Evolutionary conservation across 2,113 vertebrate species (phyloP).

Genomic region (Anoplopoma fimbria): DNA sequence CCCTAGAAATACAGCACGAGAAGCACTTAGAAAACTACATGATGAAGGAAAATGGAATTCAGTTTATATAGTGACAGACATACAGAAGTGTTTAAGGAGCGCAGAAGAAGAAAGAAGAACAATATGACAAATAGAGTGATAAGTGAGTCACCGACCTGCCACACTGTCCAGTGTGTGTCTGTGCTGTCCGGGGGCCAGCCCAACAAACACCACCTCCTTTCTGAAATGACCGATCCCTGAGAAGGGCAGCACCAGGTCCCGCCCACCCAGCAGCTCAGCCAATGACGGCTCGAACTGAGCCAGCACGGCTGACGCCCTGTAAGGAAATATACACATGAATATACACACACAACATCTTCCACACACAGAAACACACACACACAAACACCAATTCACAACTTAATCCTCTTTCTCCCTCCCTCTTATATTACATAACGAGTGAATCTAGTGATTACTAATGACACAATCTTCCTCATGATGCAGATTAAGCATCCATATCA

Average conservation of each 20-base stretch:
- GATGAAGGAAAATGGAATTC: constrained; percentile 5
- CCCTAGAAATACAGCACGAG: not conserved
- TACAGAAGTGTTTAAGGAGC: not conserved
- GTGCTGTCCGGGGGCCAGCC: constrained; percentile 86
- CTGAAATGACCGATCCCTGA: constrained; percentile 89
- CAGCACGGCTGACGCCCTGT: constrained; percentile 87
- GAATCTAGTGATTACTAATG: constrained; percentile 69
- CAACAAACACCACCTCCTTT: constrained; percentile 93
- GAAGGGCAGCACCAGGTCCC: constrained; percentile 88
- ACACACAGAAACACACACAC: constrained; percentile 24
- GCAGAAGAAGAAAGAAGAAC: not conserved
- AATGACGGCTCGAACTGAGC: constrained; percentile 84
- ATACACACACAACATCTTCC: constrained; percentile 24
- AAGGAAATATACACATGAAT: constrained; percentile 42
- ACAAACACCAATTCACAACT: constrained; percentile 37
- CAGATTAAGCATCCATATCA: constrained; percentile 57
- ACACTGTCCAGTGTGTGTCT: constrained; percentile 81
- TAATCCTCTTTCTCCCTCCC: constrained; percentile 63
- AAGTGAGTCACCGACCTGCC: constrained; percentile 85
- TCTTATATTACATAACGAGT: constrained; percentile 69
- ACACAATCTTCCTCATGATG: constrained; percentile 55
- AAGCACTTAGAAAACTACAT: not conserved
- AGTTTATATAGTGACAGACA: not conserved
- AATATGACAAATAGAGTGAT: not conserved
- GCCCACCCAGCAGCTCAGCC: constrained; percentile 87